A percentile compares a stretch with the other conserved stretches of the same genome.
Conservation (phyloP, 2,888 invertebrate genomes). For the Chymomyza fuscimana region DNA sequence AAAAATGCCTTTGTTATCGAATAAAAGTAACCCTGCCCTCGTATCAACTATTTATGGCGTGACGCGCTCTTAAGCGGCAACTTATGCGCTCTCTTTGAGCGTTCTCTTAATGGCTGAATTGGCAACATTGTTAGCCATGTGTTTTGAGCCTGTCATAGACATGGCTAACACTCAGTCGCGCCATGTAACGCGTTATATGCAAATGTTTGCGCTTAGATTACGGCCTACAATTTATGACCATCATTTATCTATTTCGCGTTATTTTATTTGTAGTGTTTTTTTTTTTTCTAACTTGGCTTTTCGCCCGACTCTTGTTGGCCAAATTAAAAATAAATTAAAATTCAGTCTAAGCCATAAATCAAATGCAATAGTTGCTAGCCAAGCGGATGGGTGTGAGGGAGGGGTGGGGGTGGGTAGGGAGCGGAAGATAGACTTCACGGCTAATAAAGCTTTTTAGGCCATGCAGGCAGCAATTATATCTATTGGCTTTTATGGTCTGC, state of each 20-base stretch:
- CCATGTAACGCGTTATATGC: not conserved
- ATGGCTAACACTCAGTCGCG: not conserved
- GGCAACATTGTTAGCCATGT: not conserved
- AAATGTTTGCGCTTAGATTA: not conserved
- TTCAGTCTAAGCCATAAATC: not conserved
- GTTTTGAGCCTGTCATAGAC: not conserved
- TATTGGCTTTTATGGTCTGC: not conserved
- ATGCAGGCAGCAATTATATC: not conserved
- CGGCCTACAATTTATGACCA: not conserved
- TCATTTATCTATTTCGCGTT: not conserved
- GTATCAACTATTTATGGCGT: conserved; percentile 26
- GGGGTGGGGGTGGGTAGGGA: too few species aligned
- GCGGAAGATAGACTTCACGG: not conserved
- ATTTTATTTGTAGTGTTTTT: not conserved
- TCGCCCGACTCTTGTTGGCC: not conserved
- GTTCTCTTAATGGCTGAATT: not conserved
- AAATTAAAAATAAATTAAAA: not conserved
- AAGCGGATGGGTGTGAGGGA: not conserved
- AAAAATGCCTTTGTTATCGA: too few species aligned
- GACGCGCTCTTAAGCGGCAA: not conserved
- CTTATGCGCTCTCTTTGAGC: not conserved
- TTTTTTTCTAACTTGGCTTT: not conserved
- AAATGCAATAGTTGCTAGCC: not conserved
- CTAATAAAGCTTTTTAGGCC: not conserved
- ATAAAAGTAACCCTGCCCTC: too few species aligned